Evolutionary conservation across 1,140 invertebrate species (phyloP).

Genomic region (Theocolax elegans): DNA sequence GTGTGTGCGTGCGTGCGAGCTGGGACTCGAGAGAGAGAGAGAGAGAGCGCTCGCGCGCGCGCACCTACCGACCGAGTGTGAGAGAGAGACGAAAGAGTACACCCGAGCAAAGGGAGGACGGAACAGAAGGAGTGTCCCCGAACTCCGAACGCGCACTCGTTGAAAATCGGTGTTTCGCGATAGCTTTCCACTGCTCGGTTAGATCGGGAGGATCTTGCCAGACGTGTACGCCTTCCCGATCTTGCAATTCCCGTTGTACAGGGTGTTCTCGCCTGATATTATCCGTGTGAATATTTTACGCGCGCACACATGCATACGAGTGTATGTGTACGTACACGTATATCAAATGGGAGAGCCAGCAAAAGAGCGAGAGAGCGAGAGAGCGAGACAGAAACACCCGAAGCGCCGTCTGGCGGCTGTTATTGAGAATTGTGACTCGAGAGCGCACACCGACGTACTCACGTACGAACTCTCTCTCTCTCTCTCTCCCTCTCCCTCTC

Average conservation of each 20-base stretch:
- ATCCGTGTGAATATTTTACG: background rate
- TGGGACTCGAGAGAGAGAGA: background rate
- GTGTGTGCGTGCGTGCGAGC: background rate
- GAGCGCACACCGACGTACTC: background rate
- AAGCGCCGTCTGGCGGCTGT: background rate
- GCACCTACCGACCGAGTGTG: background rate
- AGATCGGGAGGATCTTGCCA: no score
- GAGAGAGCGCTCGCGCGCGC: background rate
- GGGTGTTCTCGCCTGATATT: background rate
- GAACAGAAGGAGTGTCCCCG: conserved; percentile 27
- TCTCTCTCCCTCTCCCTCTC: background rate
- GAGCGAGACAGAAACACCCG: no score
- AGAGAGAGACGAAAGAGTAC: no score
- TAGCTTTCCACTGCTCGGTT: no score
- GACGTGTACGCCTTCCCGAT: no score
- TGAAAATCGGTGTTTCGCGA: background rate
- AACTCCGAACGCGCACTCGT: background rate
- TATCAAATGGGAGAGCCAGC: background rate
- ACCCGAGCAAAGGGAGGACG: conserved; percentile 22
- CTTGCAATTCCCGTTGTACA: background rate
- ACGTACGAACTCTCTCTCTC: background rate
- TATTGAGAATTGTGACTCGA: background rate
- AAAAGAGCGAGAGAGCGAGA: background rate
- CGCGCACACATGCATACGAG: background rate
- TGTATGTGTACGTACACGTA: background rate